These are phyloP conservation scores for Parnassius mnemosyne DNA, from an alignment of 2,888 invertebrate species.

Conservation along the genomic window DNA sequence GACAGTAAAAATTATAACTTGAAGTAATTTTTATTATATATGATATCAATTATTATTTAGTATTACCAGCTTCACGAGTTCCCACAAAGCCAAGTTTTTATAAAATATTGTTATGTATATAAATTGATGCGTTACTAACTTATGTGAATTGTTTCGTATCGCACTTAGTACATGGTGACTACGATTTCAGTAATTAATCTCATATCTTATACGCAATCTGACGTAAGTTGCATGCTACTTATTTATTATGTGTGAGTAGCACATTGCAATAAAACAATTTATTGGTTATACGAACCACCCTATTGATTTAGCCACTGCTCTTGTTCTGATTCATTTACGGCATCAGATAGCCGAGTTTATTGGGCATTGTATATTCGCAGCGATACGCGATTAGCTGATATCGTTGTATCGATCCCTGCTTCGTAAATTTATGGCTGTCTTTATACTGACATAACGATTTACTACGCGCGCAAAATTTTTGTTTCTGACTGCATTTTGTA, in stretches of 20 bases:
- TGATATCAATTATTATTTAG: no score
- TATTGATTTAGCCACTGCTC: constrained; percentile 14
- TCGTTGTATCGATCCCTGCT: constrained; percentile 18
- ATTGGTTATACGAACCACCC: constrained; percentile 8
- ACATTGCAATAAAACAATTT: constrained; percentile 9
- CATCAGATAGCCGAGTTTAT: constrained; percentile 23
- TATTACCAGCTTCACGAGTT: no score
- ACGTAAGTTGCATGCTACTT: no score
- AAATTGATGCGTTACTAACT: no score
- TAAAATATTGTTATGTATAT: no score
- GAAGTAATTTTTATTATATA: no score
- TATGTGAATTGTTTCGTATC: no score
- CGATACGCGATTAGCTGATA: constrained; percentile 19
- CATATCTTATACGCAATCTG: no score
- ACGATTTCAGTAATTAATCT: no score
- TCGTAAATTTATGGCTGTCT: constrained; percentile 14
- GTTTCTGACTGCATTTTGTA: not conserved
- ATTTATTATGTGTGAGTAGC: constrained; percentile 10
- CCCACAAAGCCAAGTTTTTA: no score
- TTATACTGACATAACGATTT: constrained; percentile 2
- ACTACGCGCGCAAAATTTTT: not conserved
- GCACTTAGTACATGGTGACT: no score
- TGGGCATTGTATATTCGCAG: constrained; percentile 13
- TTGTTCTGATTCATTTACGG: constrained; percentile 23
- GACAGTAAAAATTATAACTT: no score